These are phyloP conservation scores for Hypocryptadius cinnamomeus DNA, from an alignment of 2,113 vertebrate species.

Conservation along the genomic window DNA sequence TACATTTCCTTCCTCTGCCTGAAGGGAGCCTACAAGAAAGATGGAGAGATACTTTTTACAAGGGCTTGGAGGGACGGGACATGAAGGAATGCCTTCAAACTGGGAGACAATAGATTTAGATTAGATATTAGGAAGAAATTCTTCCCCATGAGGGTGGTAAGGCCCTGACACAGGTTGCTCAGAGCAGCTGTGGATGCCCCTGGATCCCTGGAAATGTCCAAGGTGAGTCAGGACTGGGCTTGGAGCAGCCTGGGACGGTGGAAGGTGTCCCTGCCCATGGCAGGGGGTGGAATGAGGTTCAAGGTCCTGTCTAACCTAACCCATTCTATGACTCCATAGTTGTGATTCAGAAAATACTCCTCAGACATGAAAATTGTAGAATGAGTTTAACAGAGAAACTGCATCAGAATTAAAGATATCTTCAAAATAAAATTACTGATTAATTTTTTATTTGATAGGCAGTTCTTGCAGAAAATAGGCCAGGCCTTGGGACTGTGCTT, in stretches of 20 bases:
- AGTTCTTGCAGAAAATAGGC: neutral
- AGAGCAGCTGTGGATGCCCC: neutral
- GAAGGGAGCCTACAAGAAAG: neutral
- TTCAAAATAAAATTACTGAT: neutral
- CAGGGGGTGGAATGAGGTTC: accelerated
- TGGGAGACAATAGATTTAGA: neutral
- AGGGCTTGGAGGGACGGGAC: neutral
- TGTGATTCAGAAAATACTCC: neutral
- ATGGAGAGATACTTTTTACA: neutral
- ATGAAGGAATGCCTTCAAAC: neutral
- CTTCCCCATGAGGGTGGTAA: neutral
- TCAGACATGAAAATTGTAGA: neutral
- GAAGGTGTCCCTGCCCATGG: neutral
- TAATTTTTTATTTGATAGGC: neutral
- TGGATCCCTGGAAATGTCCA: neutral
- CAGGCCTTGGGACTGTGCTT: neutral
- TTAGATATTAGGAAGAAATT: neutral
- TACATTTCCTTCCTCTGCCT: neutral
- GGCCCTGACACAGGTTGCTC: neutral
- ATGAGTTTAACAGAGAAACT: neutral
- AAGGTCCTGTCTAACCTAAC: neutral
- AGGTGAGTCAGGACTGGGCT: accelerated
- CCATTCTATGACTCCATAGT: neutral
- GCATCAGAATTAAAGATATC: neutral
- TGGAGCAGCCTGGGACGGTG: neutral